phyloP scores from a whole-genome alignment of 2,113 vertebrate genomes.

The Halichoerus grypus region DNA sequence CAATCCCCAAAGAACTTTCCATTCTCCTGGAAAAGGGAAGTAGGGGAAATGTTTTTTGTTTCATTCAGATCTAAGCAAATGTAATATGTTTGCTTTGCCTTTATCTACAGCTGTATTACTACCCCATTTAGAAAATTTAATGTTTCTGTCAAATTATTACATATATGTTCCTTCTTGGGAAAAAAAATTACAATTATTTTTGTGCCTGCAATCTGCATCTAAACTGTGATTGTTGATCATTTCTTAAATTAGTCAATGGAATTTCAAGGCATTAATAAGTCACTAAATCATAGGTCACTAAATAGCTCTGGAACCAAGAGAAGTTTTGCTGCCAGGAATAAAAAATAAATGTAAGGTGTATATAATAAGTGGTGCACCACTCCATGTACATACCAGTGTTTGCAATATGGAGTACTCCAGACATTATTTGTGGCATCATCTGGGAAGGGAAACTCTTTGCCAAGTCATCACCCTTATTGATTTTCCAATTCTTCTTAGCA shows the following conservation, averaged over 20 bases:
- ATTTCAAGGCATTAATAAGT: neutral
- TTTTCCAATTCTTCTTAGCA: neutral
- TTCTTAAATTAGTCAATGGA: neutral
- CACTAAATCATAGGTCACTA: neutral
- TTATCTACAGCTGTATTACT: neutral
- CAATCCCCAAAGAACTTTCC: neutral
- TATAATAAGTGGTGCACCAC: too few species aligned
- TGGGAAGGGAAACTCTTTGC: neutral
- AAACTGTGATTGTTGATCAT: conserved; percentile 15
- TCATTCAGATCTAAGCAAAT: neutral
- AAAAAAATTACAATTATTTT: neutral
- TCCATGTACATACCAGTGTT: conserved; percentile 81
- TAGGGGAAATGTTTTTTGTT: neutral
- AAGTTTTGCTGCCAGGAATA: neutral
- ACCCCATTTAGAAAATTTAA: neutral
- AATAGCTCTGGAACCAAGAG: neutral
- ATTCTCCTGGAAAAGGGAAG: neutral
- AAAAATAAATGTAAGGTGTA: neutral
- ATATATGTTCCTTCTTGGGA: neutral
- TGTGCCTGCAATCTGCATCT: neutral
- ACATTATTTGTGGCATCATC: neutral
- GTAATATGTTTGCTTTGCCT: neutral
- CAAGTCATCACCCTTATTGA: fast-evolving
- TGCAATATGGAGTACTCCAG: conserved; percentile 84
- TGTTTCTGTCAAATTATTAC: neutral